Evolutionary conservation across 2,888 invertebrate species (phyloP), one percentile per base, ranked within the genome.

Genomic region (Creontiades dilutus): DNA sequence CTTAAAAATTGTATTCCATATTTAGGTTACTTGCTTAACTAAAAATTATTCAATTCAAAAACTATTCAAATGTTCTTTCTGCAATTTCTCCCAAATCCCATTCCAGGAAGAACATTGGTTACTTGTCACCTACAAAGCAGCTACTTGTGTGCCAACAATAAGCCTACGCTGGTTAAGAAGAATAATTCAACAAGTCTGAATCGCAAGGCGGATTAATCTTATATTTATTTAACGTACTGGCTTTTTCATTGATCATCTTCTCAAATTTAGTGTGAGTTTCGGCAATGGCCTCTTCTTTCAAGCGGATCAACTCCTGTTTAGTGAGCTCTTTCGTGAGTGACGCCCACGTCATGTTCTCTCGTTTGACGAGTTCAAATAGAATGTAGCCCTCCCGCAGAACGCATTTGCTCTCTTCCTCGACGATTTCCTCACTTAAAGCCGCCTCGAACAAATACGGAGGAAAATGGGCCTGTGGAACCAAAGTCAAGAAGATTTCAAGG

Each of bases 381-480:
- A 68, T 82, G 47, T 82, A 13, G 9, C 95, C 94, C 81, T 95
- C 94, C 75, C 95, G 94, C 48, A 96, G 93, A 3, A 95, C 94
- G 92, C 96, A 96, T 91, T 94, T 94, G 92, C 96, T 96, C 91
- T 94, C 94, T 23, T 94, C 93, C 88, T 95, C 95, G 92, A 96
- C 93, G 0, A 97, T 95, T 12, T 94, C 93, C 88, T 90, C 90
- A 37, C 76, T 90, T n/a, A 97, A 93, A 92, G 97, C 95, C 68
- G 95, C 94, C 94, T 97, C 97, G 92, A 97, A 96, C 90, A 97
- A 94, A 92, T 95, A 96, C 7, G 96, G 96, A 46, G 95, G 95
- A 92, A 94, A 96, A 92, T 96, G 95, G 0, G 95, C 95, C 95
- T 95, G 91, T 68, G 68, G 23, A 68, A 68, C 19, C 12, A n/a